Base-by-base conservation (phyloP, 1,140 invertebrate genomes). In the Latrodectus geometricus region DNA sequence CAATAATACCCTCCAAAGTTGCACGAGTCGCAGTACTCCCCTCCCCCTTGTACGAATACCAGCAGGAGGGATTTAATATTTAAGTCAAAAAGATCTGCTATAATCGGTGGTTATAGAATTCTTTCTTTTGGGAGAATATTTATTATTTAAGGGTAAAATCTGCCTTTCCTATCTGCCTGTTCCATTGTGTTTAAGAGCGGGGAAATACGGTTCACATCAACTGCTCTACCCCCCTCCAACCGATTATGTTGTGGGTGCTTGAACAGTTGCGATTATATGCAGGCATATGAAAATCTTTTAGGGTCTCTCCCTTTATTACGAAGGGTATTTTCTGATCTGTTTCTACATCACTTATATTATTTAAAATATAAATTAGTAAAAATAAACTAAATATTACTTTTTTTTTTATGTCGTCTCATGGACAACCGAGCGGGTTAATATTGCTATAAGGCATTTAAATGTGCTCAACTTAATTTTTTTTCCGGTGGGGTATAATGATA, bases 251-350 rank as follows among this genome's bases (percentile, higher is more conserved):
- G 80, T 12, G 80, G 69, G 66, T 20, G 54, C 52, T 82, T 49
- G 50, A 52, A 73, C 70, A 74, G 11, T 50, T 82, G 21, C 80
- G 80, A 82, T 82, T 74, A 74, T 82, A 50, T 82, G 35, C 80
- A 65, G 69, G 49, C 80, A 73, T 65, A 82, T 73, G 80, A 50
- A 82, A 82, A 49, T 74, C 8, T 14, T 49, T 48, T 9, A 4
- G 23, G 70, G 70, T 3, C 35, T 35, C 35, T 35, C 5, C 35
- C 35, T 5, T 3, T 35, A 35, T 35, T 35, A 35, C 5, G 35
- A 35, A 35, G 1, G 35, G 1, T 3, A 35, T 35, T 35, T 35
- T 35, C 35, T 35, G 35, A 35, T 35, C 1, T 35, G 35, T 35
- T 35, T 35, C 5, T 35, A 1, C 35, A 35, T 35, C 35, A 35